A percentile compares a stretch with the other conserved stretches of the same genome.
These are phyloP conservation scores for Rhinopomastus cyanomelas DNA, from an alignment of 2,113 vertebrate genomes.

Conservation along the genomic window DNA sequence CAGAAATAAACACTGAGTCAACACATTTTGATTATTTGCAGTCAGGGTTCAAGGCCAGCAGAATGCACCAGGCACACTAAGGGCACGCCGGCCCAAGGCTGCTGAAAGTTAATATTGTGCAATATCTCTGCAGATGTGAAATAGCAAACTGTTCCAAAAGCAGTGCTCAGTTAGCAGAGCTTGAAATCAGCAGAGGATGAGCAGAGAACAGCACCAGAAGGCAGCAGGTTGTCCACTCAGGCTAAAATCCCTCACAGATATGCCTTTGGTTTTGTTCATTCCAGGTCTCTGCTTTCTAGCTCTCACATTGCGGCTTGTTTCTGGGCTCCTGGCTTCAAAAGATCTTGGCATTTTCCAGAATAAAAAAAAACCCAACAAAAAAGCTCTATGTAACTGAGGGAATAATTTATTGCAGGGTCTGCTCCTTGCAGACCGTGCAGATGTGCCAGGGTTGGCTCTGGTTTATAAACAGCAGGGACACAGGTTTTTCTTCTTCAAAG, in stretches of 20 bases:
- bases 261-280: neutral
- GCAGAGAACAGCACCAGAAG: neutral
- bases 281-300: neutral
- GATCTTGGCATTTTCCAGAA: neutral
- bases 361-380: neutral
- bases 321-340: neutral
- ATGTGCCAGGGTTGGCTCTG: neutral
- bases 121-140: slow-evolving; percentile 51
- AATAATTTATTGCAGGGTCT: neutral
- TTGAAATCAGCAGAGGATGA: neutral
- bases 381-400: neutral
- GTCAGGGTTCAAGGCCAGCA: slow-evolving; percentile 22
- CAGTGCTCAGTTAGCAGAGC: neutral
- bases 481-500: neutral
- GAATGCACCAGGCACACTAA: neutral
- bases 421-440: neutral
- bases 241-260: accelerated
- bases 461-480: neutral
- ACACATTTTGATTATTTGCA: slow-evolving; percentile 47
- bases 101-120: slow-evolving; percentile 49
- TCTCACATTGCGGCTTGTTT: neutral
- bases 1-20: slow-evolving; percentile 40
- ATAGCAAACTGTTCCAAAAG: neutral
- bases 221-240: neutral
- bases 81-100: slow-evolving; percentile 26